Evolutionary conservation across 2,888 invertebrate species (phyloP).

Genomic region (Ichneumoninae sp.): DNA sequence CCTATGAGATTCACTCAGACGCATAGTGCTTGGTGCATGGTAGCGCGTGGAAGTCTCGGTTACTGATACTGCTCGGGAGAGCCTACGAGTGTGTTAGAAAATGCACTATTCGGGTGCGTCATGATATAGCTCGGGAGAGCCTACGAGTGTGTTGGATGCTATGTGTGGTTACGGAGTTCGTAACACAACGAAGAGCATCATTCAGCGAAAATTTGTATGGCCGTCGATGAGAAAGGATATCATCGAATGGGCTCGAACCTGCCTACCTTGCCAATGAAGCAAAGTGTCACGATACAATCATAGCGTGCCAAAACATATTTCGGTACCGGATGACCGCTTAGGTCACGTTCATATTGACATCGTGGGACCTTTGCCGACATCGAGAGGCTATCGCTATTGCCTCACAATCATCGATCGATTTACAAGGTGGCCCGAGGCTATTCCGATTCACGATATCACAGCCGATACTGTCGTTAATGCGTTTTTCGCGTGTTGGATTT

Average conservation of each 20-base stretch:
- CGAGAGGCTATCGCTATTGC: constrained; percentile 74
- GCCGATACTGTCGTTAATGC: neutral
- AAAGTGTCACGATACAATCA: constrained; percentile 1
- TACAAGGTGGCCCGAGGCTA: constrained; percentile 69
- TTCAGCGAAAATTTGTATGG: neutral
- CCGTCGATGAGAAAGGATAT: neutral
- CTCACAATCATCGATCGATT: constrained; percentile 78
- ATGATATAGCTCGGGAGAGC: too few relatives aligned
- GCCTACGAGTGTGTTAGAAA: too few relatives aligned
- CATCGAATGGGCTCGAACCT: neutral
- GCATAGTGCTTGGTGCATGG: too few relatives aligned
- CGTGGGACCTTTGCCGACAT: constrained; percentile 75
- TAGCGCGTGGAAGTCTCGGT: too few relatives aligned
- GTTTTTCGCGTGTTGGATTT: neutral
- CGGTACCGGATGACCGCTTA: constrained; percentile 72
- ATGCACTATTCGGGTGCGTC: too few relatives aligned
- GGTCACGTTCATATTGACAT: constrained; percentile 78
- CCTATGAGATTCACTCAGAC: too few relatives aligned
- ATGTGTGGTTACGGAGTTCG: too few relatives aligned
- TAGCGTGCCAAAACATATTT: neutral
- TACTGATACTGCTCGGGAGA: too few relatives aligned
- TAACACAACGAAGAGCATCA: neutral
- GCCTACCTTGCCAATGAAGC: neutral
- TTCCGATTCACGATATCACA: constrained; percentile 4
- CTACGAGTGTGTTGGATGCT: too few relatives aligned